These are phyloP conservation scores for Turritopsis rubra DNA, from an alignment of 30 jellyfish, hydroid and myxozoan genomes.

Conservation along the genomic window DNA sequence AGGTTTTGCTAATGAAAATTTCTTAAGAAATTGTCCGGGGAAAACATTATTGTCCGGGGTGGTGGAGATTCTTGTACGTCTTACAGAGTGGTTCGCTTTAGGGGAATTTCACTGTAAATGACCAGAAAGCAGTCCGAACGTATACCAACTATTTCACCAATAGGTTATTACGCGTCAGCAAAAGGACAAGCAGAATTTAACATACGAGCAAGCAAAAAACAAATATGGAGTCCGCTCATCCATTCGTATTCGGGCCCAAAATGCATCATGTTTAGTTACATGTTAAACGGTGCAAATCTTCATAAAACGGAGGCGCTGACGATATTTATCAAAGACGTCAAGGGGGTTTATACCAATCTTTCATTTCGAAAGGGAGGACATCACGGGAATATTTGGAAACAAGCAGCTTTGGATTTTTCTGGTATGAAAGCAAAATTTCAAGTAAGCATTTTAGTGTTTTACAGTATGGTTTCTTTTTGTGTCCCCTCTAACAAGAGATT, in stretches of 20 bases:
- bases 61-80: no score
- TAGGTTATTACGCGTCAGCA: slow-evolving; percentile 32
- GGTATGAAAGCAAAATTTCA: slow-evolving; percentile 8
- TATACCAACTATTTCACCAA: no score
- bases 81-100: no score
- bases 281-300: slow-evolving; percentile 28
- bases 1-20: no score
- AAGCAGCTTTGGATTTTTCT: not conserved
- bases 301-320: slow-evolving; percentile 24
- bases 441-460: slow-evolving; percentile 2
- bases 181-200: not conserved
- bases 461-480: not conserved
- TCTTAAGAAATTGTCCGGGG: no score
- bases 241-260: slow-evolving; percentile 9
- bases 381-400: slow-evolving; percentile 35
- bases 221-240: slow-evolving; percentile 11
- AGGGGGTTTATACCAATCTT: not conserved
- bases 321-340: slow-evolving; percentile 1
- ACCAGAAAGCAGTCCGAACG: no score
- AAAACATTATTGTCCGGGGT: no score
- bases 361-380: slow-evolving; percentile 21
- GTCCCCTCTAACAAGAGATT: not conserved
- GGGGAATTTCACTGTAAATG: no score
- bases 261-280: slow-evolving; percentile 20
- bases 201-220: not conserved